Conservation (phyloP, 2,113 vertebrate genomes). For the Ia io region DNA sequence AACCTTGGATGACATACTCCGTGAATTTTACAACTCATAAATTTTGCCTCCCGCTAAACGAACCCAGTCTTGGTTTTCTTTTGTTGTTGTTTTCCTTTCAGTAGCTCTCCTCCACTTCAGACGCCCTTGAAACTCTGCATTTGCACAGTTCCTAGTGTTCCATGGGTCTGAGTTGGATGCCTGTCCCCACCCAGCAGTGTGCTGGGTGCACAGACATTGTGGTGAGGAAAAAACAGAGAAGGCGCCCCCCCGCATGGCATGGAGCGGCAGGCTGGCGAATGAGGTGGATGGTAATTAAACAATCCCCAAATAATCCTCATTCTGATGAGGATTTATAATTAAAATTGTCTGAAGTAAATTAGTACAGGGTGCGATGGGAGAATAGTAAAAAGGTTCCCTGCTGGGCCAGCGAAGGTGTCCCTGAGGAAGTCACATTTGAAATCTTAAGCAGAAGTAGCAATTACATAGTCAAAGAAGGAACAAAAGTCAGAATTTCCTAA, state of each 20-base stretch:
- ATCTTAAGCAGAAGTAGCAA: neutral
- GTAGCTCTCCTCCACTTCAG: neutral
- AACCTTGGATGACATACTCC: neutral
- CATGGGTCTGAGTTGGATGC: neutral
- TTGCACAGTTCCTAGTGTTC: neutral
- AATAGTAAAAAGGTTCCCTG: neutral
- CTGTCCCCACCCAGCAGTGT: neutral
- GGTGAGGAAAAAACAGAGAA: neutral
- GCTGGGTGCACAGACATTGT: neutral
- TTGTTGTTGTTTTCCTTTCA: neutral
- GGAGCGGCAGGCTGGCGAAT: neutral
- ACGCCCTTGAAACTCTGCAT: neutral
- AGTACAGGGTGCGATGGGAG: neutral
- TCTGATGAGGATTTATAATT: neutral
- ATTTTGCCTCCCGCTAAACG: neutral
- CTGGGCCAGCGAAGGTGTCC: neutral
- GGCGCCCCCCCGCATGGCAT: neutral
- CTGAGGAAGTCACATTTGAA: neutral
- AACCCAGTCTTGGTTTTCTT: neutral
- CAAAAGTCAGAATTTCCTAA: neutral
- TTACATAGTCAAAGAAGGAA: neutral
- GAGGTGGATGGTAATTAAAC: neutral
- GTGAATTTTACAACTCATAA: neutral
- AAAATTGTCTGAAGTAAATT: constrained; percentile 18
- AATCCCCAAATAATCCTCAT: neutral